phyloP scores from a whole-genome alignment of 1,140 invertebrate genomes.

The Pseudomyrmex flavicornis region DNA sequence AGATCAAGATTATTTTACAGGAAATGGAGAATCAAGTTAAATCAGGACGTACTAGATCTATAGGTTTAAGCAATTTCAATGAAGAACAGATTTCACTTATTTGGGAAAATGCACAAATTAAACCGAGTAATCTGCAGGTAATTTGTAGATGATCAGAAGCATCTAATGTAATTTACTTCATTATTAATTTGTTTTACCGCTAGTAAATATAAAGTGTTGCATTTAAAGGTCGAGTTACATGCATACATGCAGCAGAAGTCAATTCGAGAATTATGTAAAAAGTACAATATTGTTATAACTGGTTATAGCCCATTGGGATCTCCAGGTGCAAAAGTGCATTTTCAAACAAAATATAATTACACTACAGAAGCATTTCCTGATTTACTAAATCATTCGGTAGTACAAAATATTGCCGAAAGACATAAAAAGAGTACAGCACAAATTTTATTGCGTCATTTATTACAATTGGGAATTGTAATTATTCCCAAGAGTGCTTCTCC shows the following conservation, averaged over 20 bases:
- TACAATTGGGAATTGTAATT: slow-evolving; percentile 90
- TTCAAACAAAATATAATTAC: slow-evolving; percentile 85
- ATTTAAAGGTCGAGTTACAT: slow-evolving; percentile 91
- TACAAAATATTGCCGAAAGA: slow-evolving; percentile 89
- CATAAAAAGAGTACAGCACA: slow-evolving; percentile 91
- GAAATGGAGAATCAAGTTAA: slow-evolving; percentile 91
- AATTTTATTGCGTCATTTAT: slow-evolving; percentile 90
- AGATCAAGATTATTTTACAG: slow-evolving; percentile 81
- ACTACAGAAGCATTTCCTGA: slow-evolving; percentile 88
- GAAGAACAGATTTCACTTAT: slow-evolving; percentile 88
- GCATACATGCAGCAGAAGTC: slow-evolving; percentile 92
- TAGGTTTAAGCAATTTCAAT: slow-evolving; percentile 94
- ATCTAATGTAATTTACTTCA: too few relatives aligned
- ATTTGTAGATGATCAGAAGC: slow-evolving; percentile 7
- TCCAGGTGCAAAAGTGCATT: slow-evolving; percentile 85
- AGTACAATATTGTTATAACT: slow-evolving; percentile 90
- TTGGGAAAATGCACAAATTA: slow-evolving; percentile 87
- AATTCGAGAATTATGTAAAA: slow-evolving; percentile 90
- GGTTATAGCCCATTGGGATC: slow-evolving; percentile 94
- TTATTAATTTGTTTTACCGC: neutral
- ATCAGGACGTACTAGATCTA: slow-evolving; percentile 88
- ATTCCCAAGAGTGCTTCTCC: slow-evolving; percentile 94
- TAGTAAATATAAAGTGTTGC: slow-evolving; percentile 40
- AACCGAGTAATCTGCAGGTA: slow-evolving; percentile 90
- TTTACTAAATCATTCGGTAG: slow-evolving; percentile 88